Base-by-base conservation (phyloP, 2,113 vertebrate species). In the Felis chaus region DNA sequence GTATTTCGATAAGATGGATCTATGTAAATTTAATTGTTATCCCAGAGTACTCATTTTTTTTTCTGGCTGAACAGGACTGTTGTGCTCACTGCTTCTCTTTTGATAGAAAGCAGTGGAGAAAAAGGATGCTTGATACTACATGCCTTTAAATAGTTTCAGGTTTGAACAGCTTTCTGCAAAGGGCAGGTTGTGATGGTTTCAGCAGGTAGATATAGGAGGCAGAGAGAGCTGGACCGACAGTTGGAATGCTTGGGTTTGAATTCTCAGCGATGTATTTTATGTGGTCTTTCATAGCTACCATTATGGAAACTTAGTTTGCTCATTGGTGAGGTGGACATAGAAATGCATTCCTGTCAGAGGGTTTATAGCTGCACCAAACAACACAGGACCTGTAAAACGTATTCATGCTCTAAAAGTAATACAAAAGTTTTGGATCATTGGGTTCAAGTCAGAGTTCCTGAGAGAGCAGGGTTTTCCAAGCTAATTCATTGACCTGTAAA, bases 381-480 rank as follows among this genome's bases (percentile, higher is more conserved):
- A 89, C 82, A 74, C 29, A 85, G 84, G 12, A 45, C 23, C 36
- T 92, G 5, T 65, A 74, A 95, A 82, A 63, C 14, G 0, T 31
- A 57, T 10, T 7, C 33, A 41, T 41, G 6, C 48, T 89, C 33
- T 66, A 92, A 74, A 79, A 78, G 65, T 41, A n/a, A 8, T 23
- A 53, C 23, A 65, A 50, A 86, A 65, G 10, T 78, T 55, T 65
- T 73, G 36, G 48, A 83, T 86, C 78, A 11, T 14, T 57, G 48
- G 13, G 1, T 92, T n/a, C 29, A 61, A 82, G 55, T 87, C 82
- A 96, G 63, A 80, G 18, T 57, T 95, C 27, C 57, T 82, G 33
- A 86, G 36, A 39, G 61, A 83, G 48, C 23, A 79, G 50, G 68
- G 82, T 90, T 97, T 96, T 82, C 71, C 79, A 74, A 87, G 48